Conservation (phyloP, 2,113 vertebrate species). For the Ceyx cyanopectus region DNA sequence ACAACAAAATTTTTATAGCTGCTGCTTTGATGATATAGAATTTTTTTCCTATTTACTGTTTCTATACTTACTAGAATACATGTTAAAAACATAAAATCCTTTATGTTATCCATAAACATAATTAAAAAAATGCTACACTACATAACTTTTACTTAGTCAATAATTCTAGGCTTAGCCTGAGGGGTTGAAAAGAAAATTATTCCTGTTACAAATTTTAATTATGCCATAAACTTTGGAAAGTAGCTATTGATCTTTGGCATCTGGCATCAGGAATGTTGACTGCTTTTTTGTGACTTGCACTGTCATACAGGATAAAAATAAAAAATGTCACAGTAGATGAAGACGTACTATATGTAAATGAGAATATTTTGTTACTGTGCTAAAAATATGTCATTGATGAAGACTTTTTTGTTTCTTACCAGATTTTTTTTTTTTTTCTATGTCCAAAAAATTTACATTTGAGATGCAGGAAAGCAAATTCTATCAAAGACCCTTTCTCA, state of each 20-base stretch:
- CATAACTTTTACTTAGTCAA: conserved; percentile 76
- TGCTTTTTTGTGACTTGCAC: conserved; percentile 38
- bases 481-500: conserved; percentile 42
- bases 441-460: conserved; percentile 51
- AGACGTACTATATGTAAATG: conserved; percentile 14
- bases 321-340: conserved; percentile 56
- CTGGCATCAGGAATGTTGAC: conserved; percentile 66
- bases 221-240: conserved; percentile 80
- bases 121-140: conserved; percentile 73
- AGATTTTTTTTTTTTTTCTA: conserved; percentile 1
- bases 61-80: conserved; percentile 69
- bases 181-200: conserved; percentile 79
- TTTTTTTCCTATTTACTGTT: conserved; percentile 55
- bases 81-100: conserved; percentile 72
- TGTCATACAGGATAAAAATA: conserved; percentile 61
- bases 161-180: conserved; percentile 79
- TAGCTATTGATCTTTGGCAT: conserved; percentile 82
- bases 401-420: conserved; percentile 24
- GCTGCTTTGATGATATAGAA: background rate
- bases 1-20: conserved; percentile 18
- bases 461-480: conserved; percentile 32
- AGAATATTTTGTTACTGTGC: conserved; percentile 58
- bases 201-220: conserved; percentile 84
- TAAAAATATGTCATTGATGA: conserved; percentile 58
- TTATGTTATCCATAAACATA: conserved; percentile 78